phyloP scores from a whole-genome alignment of 2,888 invertebrate species.

The Notodonta ziczac region DNA sequence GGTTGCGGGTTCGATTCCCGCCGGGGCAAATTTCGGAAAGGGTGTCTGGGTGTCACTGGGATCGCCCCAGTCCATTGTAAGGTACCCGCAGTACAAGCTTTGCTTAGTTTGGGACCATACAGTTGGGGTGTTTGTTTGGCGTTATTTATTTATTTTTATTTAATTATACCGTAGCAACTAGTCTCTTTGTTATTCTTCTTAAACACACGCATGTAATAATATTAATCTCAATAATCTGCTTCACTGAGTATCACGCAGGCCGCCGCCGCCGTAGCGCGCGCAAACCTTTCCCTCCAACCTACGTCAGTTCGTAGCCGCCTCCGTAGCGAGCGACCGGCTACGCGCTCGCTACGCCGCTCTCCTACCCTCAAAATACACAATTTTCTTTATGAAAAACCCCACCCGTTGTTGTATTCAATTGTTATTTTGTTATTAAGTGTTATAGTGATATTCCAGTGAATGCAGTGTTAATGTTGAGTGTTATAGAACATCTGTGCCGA shows the following conservation, averaged over 20 bases:
- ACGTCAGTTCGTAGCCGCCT: slow-evolving; percentile 68
- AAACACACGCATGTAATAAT: background rate
- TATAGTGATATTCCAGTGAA: slow-evolving; percentile 5
- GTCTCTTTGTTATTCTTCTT: too few relatives aligned
- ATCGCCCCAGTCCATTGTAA: too few relatives aligned
- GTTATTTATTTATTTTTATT: too few relatives aligned
- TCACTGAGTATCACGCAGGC: background rate
- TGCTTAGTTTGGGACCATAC: too few relatives aligned
- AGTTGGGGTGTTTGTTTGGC: too few relatives aligned
- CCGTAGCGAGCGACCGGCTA: slow-evolving; percentile 52
- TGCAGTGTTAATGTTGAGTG: slow-evolving; percentile 9
- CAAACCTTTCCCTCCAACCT: slow-evolving; percentile 52
- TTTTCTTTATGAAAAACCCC: slow-evolving; percentile 60
- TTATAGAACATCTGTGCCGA: slow-evolving; percentile 14
- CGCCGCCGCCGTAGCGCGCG: slow-evolving; percentile 19
- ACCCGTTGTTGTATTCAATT: slow-evolving; percentile 15
- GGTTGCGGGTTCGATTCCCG: too few relatives aligned
- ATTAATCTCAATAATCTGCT: background rate
- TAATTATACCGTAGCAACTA: too few relatives aligned
- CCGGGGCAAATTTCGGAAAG: too few relatives aligned
- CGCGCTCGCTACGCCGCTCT: slow-evolving; percentile 33
- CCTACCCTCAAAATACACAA: slow-evolving; percentile 46
- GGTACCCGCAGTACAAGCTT: too few relatives aligned
- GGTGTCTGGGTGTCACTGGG: too few relatives aligned
- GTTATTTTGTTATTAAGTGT: slow-evolving; percentile 14